phyloP scores from a whole-genome alignment of 2,797 vertebrate species.

The Silurus aristotelis region DNA sequence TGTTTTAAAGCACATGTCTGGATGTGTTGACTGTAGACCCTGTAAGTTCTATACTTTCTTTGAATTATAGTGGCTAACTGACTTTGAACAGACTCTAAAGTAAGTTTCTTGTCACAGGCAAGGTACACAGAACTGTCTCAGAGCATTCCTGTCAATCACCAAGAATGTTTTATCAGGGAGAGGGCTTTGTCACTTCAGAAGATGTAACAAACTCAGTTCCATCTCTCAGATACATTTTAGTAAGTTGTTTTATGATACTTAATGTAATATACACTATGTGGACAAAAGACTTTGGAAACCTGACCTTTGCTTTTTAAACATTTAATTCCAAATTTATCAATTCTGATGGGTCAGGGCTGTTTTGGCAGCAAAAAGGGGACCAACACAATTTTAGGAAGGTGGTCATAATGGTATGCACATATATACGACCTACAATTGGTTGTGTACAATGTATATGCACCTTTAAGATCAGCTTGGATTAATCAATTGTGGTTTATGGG shows the following conservation, averaged over 20 bases:
- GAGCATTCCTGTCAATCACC: constrained; percentile 17
- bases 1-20: constrained; percentile 60
- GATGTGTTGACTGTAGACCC: constrained; percentile 43
- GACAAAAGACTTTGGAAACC: too few species aligned
- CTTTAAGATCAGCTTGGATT: not conserved
- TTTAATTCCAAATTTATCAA: too few species aligned
- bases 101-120: constrained; percentile 34
- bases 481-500: not conserved
- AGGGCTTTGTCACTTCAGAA: constrained; percentile 8
- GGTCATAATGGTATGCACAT: too few species aligned
- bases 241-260: constrained; percentile 4
- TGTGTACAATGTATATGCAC: not conserved
- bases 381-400: too few species aligned
- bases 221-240: not conserved
- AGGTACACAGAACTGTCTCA: constrained; percentile 16
- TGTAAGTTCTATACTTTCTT: constrained; percentile 59
- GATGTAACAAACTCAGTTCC: not conserved
- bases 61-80: not conserved
- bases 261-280: not conserved
- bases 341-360: too few species aligned
- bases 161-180: constrained; percentile 1
- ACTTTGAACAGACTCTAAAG: not conserved
- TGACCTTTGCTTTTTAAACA: too few species aligned
- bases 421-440: not conserved
- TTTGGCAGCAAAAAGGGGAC: too few species aligned